These are phyloP conservation scores for Camponotus floridanus DNA, from an alignment of 1,140 invertebrate genomes.

Conservation along the genomic window DNA sequence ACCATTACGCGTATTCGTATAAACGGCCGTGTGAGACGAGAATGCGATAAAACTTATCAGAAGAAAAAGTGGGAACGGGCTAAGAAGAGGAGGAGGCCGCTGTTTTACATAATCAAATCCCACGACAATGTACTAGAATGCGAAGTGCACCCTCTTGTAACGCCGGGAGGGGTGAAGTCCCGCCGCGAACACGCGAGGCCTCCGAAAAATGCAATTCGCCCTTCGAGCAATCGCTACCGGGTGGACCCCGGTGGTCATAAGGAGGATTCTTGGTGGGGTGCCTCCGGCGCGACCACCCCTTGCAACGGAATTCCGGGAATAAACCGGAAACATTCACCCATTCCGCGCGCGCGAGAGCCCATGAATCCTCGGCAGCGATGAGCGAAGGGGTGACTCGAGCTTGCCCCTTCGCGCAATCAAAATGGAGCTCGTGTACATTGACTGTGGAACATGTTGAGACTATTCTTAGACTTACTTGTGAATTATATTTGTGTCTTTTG, in stretches of 20 bases:
- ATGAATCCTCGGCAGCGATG: slow-evolving; percentile 51
- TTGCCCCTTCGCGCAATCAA: slow-evolving; percentile 27
- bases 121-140: slow-evolving; percentile 81
- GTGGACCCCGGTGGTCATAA: slow-evolving; percentile 56
- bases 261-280: slow-evolving; percentile 46
- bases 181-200: slow-evolving; percentile 72
- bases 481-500: slow-evolving; percentile 21
- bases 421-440: slow-evolving; percentile 55
- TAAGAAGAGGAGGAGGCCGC: slow-evolving; percentile 50
- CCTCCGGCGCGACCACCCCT: slow-evolving; percentile 34
- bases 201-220: slow-evolving; percentile 80
- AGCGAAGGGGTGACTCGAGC: slow-evolving; percentile 38
- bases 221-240: slow-evolving; percentile 55
- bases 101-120: slow-evolving; percentile 83
- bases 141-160: slow-evolving; percentile 72
- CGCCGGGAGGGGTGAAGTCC: slow-evolving; percentile 60
- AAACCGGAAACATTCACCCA: slow-evolving; percentile 73
- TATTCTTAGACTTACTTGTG: slow-evolving; percentile 16
- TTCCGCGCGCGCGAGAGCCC: slow-evolving; percentile 47
- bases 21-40: slow-evolving; percentile 39
- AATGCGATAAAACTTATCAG: neutral
- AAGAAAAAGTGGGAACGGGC: slow-evolving; percentile 65
- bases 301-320: slow-evolving; percentile 74
- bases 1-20: neutral
- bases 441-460: slow-evolving; percentile 57